phyloP scores from a whole-genome alignment of 2,113 vertebrate species.

The Melierax canorus region DNA sequence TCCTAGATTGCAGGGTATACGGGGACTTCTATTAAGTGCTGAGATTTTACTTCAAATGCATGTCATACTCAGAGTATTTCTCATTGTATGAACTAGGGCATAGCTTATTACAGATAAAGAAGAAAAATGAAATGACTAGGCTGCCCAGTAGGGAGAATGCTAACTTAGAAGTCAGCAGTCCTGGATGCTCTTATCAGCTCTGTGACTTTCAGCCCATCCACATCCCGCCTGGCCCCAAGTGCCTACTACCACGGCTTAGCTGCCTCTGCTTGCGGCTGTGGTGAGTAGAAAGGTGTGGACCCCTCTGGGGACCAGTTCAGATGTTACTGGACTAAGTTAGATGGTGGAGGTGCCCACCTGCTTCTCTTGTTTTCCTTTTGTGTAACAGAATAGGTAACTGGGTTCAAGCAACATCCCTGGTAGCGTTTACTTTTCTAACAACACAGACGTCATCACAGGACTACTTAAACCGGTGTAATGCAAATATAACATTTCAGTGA shows the following conservation, averaged over 20 bases:
- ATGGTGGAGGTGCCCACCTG: neutral
- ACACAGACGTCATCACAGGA: neutral
- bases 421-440: neutral
- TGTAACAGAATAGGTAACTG: neutral
- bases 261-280: accelerated
- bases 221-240: neutral
- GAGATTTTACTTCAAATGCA: conserved; percentile 11
- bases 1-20: neutral
- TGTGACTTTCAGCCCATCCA: neutral
- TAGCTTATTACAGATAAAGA: neutral
- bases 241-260: neutral
- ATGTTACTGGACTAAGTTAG: neutral
- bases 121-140: neutral
- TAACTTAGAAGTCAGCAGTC: neutral
- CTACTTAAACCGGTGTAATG: neutral
- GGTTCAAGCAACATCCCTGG: accelerated
- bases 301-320: neutral
- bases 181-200: neutral
- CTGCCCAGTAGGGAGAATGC: neutral
- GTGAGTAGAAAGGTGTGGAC: neutral
- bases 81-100: neutral
- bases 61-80: neutral
- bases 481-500: neutral
- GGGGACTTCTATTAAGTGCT: neutral
- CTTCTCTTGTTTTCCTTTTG: neutral